A percentile compares a stretch with the other conserved stretches of the same genome.
Evolutionary conservation across 92 coral and sea anemone genomes (phyloP).

Genomic region (Bergia puertoricense): DNA sequence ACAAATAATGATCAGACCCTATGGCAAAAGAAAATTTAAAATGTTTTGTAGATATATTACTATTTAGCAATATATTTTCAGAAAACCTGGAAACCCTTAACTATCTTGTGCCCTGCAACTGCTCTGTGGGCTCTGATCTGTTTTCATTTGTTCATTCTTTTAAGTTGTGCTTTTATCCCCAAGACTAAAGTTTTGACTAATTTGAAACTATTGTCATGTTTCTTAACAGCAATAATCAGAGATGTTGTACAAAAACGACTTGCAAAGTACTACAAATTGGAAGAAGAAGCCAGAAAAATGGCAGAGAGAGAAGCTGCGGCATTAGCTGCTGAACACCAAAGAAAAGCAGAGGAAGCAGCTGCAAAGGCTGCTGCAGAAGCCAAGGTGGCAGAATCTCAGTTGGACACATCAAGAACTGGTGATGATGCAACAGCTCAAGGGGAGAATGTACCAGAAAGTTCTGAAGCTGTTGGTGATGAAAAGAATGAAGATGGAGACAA

Average conservation of each 20-base stretch:
- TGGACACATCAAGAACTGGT: conserved; percentile 16
- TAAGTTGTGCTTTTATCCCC: not conserved
- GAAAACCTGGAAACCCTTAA: too few species aligned
- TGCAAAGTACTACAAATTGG: conserved; percentile 79
- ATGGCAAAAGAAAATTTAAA: too few species aligned
- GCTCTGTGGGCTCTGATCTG: too few species aligned
- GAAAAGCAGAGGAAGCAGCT: conserved; percentile 65
- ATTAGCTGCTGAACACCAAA: conserved; percentile 70
- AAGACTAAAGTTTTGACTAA: not conserved
- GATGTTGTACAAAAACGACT: conserved; percentile 86
- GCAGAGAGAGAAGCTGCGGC: conserved; percentile 83
- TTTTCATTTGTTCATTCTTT: too few species aligned
- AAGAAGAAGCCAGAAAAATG: conserved; percentile 74
- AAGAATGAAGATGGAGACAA: conserved; percentile 54
- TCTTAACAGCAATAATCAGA: conserved; percentile 77
- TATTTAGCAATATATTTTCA: too few species aligned
- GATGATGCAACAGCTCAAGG: conserved; percentile 45
- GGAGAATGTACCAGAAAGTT: conserved; percentile 38
- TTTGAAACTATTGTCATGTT: not conserved
- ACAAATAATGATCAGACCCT: too few species aligned
- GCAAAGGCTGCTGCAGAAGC: conserved; percentile 61
- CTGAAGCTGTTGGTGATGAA: conserved; percentile 29
- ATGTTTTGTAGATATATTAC: too few species aligned
- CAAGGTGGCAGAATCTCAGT: conserved; percentile 44
- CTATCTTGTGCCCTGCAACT: too few species aligned